Base-by-base conservation (phyloP, 64 coral and sea anemone genomes). In the Acropora yongei region DNA sequence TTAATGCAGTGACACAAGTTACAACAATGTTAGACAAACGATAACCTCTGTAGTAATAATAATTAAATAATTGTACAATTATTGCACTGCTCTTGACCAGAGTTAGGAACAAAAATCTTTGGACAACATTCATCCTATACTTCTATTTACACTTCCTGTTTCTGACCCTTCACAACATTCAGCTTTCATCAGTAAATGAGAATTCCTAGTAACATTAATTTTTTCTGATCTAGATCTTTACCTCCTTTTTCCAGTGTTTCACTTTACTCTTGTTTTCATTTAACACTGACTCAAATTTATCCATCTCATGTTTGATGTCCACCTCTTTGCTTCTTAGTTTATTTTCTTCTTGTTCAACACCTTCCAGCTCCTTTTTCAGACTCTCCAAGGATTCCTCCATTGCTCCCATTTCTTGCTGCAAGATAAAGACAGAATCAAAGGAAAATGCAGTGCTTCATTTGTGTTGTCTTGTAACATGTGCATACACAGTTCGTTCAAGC, bases 221-320 rank as follows among this genome's bases (percentile, higher is more conserved):
- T 8, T 74, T 72, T 50, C 16, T 42, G 11, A 14, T 5, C n/a
- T 76, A 11, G 2, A 76, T 78, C 14, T 7, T 16, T 75, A 95
- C 94, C 94, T 99, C 97, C 68, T 92, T 99, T 77, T 94, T 84
- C 97, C 97, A 99, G 53, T 94, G 88, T 66, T 87, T 99, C 3
- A 91, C 94, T 68, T 94, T 99, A 44, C 90, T 91, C 69, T 96
- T 88, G 49, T 99, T 96, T 13, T 99, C 97, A 43, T 94, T 96
- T 51, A 92, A 91, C 3, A 96, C 79, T 1, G 74, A 42, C 47
- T 99, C 94, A 77, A 77, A 96, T 74, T 96, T 99, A 66, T 96
- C 97, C 47, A 99, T 88, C 9, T 99, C 97, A 61, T 99, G 94
- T 83, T 96, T 99, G 4, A 99, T 87, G 47, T 99, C 97, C 40